A percentile compares a stretch with the other conserved stretches of the same genome.
Conservation (phyloP, 2,888 invertebrate genomes). For the Acanthacorydalis orientalis region DNA sequence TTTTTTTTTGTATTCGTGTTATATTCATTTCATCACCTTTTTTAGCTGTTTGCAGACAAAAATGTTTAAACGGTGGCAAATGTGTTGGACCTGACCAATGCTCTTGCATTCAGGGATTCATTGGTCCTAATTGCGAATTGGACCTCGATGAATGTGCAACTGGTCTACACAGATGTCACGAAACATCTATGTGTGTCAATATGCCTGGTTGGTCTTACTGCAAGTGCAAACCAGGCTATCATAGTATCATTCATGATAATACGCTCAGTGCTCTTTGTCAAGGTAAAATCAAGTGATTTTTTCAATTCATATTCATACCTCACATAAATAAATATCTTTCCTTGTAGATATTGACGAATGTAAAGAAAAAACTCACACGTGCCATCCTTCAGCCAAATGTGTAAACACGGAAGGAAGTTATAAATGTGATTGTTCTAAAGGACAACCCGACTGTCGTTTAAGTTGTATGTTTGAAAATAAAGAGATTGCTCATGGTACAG, state of each 20-base stretch:
- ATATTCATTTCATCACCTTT: slow-evolving; percentile 10
- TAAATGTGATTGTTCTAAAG: slow-evolving; percentile 49
- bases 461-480: slow-evolving; percentile 60
- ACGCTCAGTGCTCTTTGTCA: slow-evolving; percentile 42
- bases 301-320: neutral
- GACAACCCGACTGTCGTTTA: slow-evolving; percentile 33
- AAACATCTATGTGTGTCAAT: slow-evolving; percentile 66
- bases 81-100: slow-evolving; percentile 65
- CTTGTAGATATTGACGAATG: slow-evolving; percentile 69
- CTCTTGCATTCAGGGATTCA: slow-evolving; percentile 65
- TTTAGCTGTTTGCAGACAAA: slow-evolving; percentile 63
- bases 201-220: slow-evolving; percentile 85
- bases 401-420: slow-evolving; percentile 67
- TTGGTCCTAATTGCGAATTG: slow-evolving; percentile 66
- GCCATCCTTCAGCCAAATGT: slow-evolving; percentile 62
- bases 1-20: neutral
- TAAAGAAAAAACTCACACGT: slow-evolving; percentile 55
- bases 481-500: slow-evolving; percentile 41
- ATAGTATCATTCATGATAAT: slow-evolving; percentile 36
- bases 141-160: slow-evolving; percentile 74
- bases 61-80: slow-evolving; percentile 69
- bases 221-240: slow-evolving; percentile 65
- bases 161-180: slow-evolving; percentile 53
- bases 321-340: too few species aligned
- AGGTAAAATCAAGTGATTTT: slow-evolving; percentile 28